A percentile compares a stretch with the other conserved stretches of the same genome.
Conservation (phyloP, 2,888 invertebrate genomes). For the Xylota sylvarum region DNA sequence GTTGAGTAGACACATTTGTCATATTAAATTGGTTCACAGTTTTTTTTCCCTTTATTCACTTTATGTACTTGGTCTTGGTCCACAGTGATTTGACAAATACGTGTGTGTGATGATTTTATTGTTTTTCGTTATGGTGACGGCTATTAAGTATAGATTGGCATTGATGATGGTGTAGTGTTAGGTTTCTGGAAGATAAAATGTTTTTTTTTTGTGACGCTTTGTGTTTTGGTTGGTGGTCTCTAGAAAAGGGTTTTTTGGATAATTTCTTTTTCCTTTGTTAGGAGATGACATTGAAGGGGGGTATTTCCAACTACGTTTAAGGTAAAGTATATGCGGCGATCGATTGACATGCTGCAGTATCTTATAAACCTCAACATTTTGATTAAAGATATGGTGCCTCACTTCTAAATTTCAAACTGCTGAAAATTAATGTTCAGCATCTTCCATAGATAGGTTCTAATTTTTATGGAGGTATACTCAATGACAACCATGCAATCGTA, state of each 20-base stretch:
- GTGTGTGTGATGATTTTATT: slow-evolving; percentile 62
- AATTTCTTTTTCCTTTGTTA: neutral
- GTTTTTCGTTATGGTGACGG: slow-evolving; percentile 51
- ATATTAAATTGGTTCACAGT: slow-evolving; percentile 75
- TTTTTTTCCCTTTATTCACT: slow-evolving; percentile 55
- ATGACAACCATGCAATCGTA: too few species aligned
- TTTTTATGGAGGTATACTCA: too few species aligned
- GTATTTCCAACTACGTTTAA: too few species aligned
- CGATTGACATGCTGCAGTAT: too few species aligned
- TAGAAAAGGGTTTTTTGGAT: neutral
- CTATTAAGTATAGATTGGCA: slow-evolving; percentile 20
- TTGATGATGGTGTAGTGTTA: slow-evolving; percentile 21
- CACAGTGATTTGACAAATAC: slow-evolving; percentile 59
- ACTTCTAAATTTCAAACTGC: too few species aligned
- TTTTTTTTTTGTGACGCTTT: neutral
- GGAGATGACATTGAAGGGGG: neutral
- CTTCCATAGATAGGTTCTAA: too few species aligned
- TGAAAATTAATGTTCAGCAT: too few species aligned
- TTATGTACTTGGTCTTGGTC: slow-evolving; percentile 37
- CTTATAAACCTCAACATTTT: too few species aligned
- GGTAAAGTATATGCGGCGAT: too few species aligned
- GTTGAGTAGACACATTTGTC: slow-evolving; percentile 75
- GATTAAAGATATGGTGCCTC: too few species aligned
- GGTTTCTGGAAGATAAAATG: neutral
- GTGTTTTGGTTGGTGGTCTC: neutral